A percentile compares a stretch with the other conserved stretches of the same genome.
Conservation (phyloP, 2,113 vertebrate species). For the Callionymus lyra region DNA sequence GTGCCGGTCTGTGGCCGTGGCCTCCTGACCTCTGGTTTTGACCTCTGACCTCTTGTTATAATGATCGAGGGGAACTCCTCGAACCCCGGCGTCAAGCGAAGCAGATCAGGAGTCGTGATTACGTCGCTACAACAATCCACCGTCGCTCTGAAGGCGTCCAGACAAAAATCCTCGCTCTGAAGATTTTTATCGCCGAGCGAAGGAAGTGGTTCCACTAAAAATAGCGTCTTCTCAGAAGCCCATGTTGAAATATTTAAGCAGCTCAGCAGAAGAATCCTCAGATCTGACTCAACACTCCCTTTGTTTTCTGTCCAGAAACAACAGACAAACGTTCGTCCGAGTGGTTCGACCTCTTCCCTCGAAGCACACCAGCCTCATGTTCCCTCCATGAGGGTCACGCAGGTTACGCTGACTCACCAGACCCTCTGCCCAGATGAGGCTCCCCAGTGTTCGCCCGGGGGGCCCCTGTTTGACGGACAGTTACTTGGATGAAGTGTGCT, state of each 20-base stretch:
- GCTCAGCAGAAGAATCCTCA: not conserved
- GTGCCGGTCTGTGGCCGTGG: conserved; percentile 35
- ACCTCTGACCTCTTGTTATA: conserved; percentile 27
- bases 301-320: no score
- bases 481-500: conserved; percentile 7
- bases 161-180: conserved; percentile 14
- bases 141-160: conserved; percentile 15
- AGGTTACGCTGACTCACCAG: conserved; percentile 36
- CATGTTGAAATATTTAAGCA: conserved; percentile 18
- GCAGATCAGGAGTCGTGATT: not conserved
- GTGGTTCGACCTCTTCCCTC: conserved; percentile 21
- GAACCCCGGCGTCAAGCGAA: no score
- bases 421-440: conserved; percentile 18
- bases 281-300: no score
- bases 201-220: conserved; percentile 35
- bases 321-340: no score
- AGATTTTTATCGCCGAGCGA: conserved; percentile 33
- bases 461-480: not conserved
- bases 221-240: conserved; percentile 32
- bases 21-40: conserved; percentile 20
- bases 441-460: conserved; percentile 10
- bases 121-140: conserved; percentile 4
- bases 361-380: conserved; percentile 21
- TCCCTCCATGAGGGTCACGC: conserved; percentile 27
- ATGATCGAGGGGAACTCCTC: conserved; percentile 19